Evolutionary conservation across 2,113 vertebrate species (phyloP).

Genomic region (Mirza zaza): DNA sequence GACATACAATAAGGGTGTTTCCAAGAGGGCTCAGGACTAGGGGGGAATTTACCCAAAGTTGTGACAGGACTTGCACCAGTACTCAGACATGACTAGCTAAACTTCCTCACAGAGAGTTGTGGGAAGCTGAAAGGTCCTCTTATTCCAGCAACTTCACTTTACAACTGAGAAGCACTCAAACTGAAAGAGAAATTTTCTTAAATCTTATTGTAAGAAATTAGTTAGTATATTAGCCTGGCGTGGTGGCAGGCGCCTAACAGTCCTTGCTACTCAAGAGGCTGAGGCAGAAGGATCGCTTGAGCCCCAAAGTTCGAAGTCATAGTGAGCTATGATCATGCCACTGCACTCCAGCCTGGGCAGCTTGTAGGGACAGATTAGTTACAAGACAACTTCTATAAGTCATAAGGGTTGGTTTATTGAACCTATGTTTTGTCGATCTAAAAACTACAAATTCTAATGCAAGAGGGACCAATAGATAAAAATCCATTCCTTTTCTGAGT

Average conservation of each 20-base stretch:
- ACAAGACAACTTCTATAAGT: background rate
- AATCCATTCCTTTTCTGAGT: background rate
- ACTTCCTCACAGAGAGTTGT: background rate
- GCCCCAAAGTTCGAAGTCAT: no score
- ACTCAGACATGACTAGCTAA: background rate
- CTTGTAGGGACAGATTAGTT: background rate
- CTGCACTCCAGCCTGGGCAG: no score
- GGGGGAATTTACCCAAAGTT: background rate
- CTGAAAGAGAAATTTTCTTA: background rate
- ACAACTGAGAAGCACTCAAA: slow-evolving; percentile 1
- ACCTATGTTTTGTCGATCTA: background rate
- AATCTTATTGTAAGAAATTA: background rate
- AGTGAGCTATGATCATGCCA: no score
- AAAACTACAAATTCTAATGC: background rate
- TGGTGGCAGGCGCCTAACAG: no score
- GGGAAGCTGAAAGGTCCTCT: background rate
- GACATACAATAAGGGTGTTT: background rate
- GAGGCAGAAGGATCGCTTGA: no score
- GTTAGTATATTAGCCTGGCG: background rate
- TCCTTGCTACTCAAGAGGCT: no score
- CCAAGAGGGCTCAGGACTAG: background rate
- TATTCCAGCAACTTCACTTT: background rate
- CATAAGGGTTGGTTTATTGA: background rate
- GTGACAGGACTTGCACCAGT: background rate
- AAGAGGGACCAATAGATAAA: background rate